Base-by-base conservation (phyloP, 92 coral and sea anemone genomes). In the Nematostella vectensis region DNA sequence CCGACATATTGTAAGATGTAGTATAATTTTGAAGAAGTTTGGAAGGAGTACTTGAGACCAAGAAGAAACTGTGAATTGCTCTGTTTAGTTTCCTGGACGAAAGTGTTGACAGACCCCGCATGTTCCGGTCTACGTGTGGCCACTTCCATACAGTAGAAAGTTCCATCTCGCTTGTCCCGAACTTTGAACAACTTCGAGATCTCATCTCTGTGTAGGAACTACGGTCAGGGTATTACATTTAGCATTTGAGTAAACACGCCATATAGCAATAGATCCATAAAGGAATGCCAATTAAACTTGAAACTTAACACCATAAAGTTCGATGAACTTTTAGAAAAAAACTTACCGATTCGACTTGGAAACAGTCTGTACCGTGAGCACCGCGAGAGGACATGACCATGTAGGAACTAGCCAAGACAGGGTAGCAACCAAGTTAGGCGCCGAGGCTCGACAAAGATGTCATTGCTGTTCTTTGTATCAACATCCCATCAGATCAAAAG, bases 261-360 rank as follows among this genome's bases (percentile, higher is more conserved):
- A 29, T 47, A 43, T 65, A 40, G 24, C 36, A 29, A 36, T 4
- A n/a, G n/a, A 49, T 40, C 52, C 51, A 53, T 53, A 26, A 33
- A 33, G 15, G 51, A 45, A 8, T 17, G 21, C 6, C 21, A 45
- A 45, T 8, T 45, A 45, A 45, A 6, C 9, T 8, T 10, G 21
- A 6, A 17, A 8, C 9, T 6, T 11, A 67, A 29, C 48, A 43
- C 44, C 29, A 16, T 25, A 47, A 58, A 68, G 21, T 56, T 44
- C 43, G 21, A 0, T 9, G 38, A 69, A 61, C 45, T 60, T 69
- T 26, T 25, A 27, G 9, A 40, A 59, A 72, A 55, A 18, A 39
- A 86, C 98, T 86, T 61, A 91, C 98, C 78, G 96, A 74, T 28
- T 69, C 79, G 11, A 91, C 96, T 42, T 81, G 88, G 61, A 91